phyloP scores from a whole-genome alignment of 2,888 invertebrate species.

The Microdon myrmicae region DNA sequence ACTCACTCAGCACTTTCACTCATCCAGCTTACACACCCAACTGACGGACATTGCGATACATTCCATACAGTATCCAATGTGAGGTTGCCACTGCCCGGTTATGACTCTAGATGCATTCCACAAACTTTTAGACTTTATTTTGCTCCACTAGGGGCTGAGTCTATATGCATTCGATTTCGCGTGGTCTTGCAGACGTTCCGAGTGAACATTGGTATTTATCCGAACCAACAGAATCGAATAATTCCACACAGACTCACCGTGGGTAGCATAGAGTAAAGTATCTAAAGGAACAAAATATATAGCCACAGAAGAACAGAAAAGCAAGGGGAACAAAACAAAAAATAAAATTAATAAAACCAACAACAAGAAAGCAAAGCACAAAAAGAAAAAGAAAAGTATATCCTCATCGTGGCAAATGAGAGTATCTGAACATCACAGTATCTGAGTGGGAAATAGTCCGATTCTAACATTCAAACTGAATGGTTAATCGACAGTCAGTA shows the following conservation, averaged over 20 bases:
- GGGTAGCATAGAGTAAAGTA: background rate
- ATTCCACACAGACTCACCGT: background rate
- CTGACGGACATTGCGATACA: no score
- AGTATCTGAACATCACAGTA: conserved; percentile 34
- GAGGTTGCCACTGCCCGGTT: no score
- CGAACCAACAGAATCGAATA: background rate
- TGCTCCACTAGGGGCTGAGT: no score
- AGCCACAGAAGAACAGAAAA: no score
- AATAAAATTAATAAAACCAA: background rate
- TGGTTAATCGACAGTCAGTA: conserved; percentile 59
- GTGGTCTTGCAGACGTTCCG: conserved; percentile 33
- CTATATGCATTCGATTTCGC: background rate
- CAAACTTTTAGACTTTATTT: no score
- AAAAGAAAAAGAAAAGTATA: no score
- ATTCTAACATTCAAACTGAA: conserved; percentile 67
- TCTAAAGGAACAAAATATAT: no score
- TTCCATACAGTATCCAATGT: no score
- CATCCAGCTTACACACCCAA: no score
- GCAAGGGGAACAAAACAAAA: background rate
- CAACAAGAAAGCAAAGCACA: no score
- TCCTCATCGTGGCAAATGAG: no score
- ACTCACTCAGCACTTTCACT: conserved; percentile 1
- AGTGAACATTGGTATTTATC: conserved; percentile 24
- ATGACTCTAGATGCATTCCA: no score
- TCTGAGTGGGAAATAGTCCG: conserved; percentile 60